Conservation (phyloP, 2,797 vertebrate genomes). For the Phoxinus dragarum region DNA sequence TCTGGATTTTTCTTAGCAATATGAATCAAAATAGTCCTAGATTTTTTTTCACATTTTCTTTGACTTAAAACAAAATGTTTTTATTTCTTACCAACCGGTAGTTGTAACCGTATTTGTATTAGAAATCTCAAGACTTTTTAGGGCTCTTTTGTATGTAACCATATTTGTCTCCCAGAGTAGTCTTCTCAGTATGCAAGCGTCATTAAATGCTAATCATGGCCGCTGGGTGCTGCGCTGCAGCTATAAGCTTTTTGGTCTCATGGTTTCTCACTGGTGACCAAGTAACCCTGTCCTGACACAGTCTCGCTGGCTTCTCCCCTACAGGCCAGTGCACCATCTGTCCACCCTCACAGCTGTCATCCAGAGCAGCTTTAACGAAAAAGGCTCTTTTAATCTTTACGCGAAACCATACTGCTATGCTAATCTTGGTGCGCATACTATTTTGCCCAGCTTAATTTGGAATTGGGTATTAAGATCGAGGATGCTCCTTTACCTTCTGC, state of each 20-base stretch:
- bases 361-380: slow-evolving; percentile 43
- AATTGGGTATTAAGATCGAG: not conserved
- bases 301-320: slow-evolving; percentile 25
- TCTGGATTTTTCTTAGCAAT: not conserved
- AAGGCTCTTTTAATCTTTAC: not conserved
- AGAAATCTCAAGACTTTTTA: not conserved
- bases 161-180: not conserved
- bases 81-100: not conserved
- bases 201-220: slow-evolving; percentile 33
- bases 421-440: slow-evolving; percentile 28
- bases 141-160: not conserved
- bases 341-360: slow-evolving; percentile 27
- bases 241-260: slow-evolving; percentile 16
- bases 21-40: not conserved
- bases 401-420: not conserved
- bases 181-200: slow-evolving; percentile 11
- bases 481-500: slow-evolving; percentile 18
- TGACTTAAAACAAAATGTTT: not conserved
- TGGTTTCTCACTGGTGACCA: slow-evolving; percentile 46
- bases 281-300: slow-evolving; percentile 48
- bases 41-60: not conserved
- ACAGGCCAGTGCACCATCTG: slow-evolving; percentile 48
- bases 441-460: slow-evolving; percentile 15
- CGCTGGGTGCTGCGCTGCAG: not conserved
- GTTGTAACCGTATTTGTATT: not conserved